phyloP scores from a whole-genome alignment of 1,140 invertebrate genomes.

The Melitaea cinxia region DNA sequence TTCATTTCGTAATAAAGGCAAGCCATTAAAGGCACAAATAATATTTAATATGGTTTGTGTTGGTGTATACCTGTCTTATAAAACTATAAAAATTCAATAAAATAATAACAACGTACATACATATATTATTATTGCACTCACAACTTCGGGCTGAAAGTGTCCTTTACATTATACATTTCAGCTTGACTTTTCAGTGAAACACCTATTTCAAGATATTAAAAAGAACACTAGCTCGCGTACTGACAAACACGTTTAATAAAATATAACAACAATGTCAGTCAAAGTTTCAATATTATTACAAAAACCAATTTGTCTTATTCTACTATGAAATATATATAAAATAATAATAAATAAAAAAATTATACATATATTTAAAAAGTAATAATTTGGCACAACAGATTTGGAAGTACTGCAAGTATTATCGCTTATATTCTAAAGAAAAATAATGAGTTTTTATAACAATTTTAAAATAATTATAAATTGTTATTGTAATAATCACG shows the following conservation, averaged over 20 bases:
- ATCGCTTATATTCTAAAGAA: neutral
- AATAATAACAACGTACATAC: neutral
- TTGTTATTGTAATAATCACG: too few relatives aligned
- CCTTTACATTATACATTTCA: neutral
- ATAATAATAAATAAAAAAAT: neutral
- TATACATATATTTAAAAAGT: constrained; percentile 2
- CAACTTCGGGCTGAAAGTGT: neutral
- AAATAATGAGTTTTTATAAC: neutral
- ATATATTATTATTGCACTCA: neutral
- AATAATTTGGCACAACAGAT: constrained; percentile 33
- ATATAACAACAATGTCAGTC: too few relatives aligned
- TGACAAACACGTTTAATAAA: too few relatives aligned
- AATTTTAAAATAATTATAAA: too few relatives aligned
- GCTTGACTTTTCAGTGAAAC: neutral
- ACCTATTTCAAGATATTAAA: too few relatives aligned
- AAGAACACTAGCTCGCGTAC: too few relatives aligned
- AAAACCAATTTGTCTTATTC: neutral
- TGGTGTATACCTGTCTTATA: neutral
- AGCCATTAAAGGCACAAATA: neutral
- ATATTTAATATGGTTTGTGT: neutral
- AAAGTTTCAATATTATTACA: too few relatives aligned
- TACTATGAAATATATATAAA: neutral
- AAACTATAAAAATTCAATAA: constrained; percentile 1
- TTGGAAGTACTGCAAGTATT: constrained; percentile 24
- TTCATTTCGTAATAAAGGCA: neutral